Base-by-base conservation (phyloP, 2,113 vertebrate genomes). In the Cyprinus carpio region DNA sequence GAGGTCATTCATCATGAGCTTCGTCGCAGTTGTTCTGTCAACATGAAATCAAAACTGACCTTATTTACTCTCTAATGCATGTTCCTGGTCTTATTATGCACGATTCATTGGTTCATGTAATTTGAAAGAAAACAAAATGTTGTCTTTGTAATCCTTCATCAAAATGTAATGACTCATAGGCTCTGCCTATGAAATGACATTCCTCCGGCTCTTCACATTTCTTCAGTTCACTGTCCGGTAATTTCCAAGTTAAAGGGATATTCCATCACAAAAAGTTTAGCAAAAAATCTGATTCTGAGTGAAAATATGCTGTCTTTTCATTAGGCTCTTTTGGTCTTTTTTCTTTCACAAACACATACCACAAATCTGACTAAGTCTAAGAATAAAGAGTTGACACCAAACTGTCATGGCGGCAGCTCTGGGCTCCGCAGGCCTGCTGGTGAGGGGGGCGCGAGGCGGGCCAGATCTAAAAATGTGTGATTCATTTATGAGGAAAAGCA, bases 331-430 rank as follows among this genome's bases (percentile, higher is more conserved):
- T 60, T 58, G 51, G 31, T 46, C 75, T 80, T 34, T 72, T 54
- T 16, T 51, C 72, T 27, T 40, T 77, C 54, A 82, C 31, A 71
- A 77, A 58, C 75, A 34, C 71, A 81, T 58, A 87, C 86, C 82
- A 85, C 87, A 89, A 89, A 71, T 92, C 92, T 93, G 90, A 90
- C 60, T 51, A 86, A 78, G 92, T 84, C 92, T 92, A 90, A 89
- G 89, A 94, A 93, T 92, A 92, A 92, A 87, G 79, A 92, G 89
- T 87, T 94, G 94, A 93, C 94, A 95, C 94, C 93, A 94, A 94
- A 94, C 93, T 94, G 92, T 93, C 93, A 94, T 90, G 90, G 91
- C 89, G 90, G 89, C 91, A 90, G 86, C 89, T 88, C 89, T 93
- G 91, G 92, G 87, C 65, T 83, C 87, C 88, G 87, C 89, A 90